Base-by-base conservation (phyloP, 1,140 invertebrate species). In the Formica exsecta region DNA sequence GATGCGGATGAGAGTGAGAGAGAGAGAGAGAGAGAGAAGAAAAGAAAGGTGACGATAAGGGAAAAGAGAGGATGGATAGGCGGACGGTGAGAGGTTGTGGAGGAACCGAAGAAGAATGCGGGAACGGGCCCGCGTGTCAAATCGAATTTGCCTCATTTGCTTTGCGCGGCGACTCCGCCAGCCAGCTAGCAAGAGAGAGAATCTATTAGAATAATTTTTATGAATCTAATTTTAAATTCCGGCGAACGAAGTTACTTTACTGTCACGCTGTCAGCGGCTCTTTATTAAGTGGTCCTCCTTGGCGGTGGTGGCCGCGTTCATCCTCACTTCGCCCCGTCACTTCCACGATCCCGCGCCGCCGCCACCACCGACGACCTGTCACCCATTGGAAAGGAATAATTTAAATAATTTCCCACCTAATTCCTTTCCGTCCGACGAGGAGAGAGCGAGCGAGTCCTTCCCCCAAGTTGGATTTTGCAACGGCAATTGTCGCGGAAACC, bases 171-270 rank as follows among this genome's bases (percentile, higher is more conserved):
- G 85, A 87, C 86, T 90, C 87, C 41, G 65, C 77, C 74, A 68
- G 86, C 91, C 91, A 90, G 68, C 79, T 70, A 91, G 88, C 92
- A 85, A 86, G 89, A 86, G 94, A 86, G 89, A 86, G 94, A 95
- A 95, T 94, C 93, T 94, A 95, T 95, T 95, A 95, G 93, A 95
- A 95, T 95, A 95, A 95, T 95, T 95, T 95, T 95, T 95, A 95
- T 94, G 92, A 95, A 95, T 95, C 93, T 93, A 94, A 95, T 95
- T 95, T 95, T 93, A 94, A 94, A 95, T 94, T 95, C 93, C 92
- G 91, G 87, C 65, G 91, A 93, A 93, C 92, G 92, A 93, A 92
- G 93, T 93, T 93, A 93, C 92, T 91, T 91, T 89, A 91, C 93
- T 92, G 93, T 93, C 92, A 93, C 92, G 89, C 92, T 93, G 92